A percentile compares a stretch with the other conserved stretches of the same genome.
phyloP scores from a whole-genome alignment of 2,888 invertebrate species.

The Drosophila fulvimacula region DNA sequence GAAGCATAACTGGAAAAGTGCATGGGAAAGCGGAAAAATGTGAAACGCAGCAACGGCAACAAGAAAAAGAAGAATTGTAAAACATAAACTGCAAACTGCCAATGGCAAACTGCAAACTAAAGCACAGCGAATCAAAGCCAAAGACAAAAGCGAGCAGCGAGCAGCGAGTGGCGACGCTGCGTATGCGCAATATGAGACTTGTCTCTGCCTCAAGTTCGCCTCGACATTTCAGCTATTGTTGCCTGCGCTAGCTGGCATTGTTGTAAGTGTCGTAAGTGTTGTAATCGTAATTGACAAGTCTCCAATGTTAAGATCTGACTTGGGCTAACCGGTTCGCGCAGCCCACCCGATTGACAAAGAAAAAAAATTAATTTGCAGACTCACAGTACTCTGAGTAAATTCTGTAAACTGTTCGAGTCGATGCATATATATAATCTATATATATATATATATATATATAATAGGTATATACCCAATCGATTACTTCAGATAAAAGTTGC shows the following conservation, averaged over 20 bases:
- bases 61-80: neutral
- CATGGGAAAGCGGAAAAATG: slow-evolving; percentile 30
- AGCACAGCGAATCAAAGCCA: slow-evolving; percentile 2
- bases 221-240: neutral
- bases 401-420: too few species aligned
- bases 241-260: neutral
- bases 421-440: too few species aligned
- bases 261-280: neutral
- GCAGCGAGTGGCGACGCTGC: slow-evolving; percentile 29
- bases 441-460: too few species aligned
- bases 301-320: slow-evolving; percentile 6
- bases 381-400: too few species aligned
- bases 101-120: slow-evolving; percentile 12
- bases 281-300: slow-evolving; percentile 7
- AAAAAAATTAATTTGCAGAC: slow-evolving; percentile 18
- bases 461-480: neutral
- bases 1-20: slow-evolving; percentile 49
- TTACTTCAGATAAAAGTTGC: neutral
- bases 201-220: neutral
- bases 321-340: slow-evolving; percentile 32
- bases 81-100: slow-evolving; percentile 1
- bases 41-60: neutral
- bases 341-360: slow-evolving; percentile 10
- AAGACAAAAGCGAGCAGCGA: neutral
- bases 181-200: slow-evolving; percentile 38